phyloP scores from a whole-genome alignment of 2,113 vertebrate species.

The Petrocephalus zakoni region DNA sequence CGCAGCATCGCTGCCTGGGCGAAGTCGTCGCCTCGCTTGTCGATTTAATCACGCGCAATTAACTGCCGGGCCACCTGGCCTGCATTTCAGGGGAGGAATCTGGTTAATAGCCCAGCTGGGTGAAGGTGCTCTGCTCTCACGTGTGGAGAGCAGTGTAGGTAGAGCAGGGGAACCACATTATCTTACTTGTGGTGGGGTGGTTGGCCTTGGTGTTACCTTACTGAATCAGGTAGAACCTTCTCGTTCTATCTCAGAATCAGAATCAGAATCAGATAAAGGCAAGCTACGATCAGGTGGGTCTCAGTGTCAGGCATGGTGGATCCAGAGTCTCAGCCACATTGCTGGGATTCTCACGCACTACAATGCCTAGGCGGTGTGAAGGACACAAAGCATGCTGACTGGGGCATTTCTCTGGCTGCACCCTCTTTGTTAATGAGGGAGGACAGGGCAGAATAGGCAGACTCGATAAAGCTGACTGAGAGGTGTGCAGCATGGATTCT shows the following conservation, averaged over 20 bases:
- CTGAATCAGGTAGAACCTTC: background rate
- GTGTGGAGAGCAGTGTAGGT: background rate
- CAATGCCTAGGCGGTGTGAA: background rate
- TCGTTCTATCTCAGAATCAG: too few species aligned
- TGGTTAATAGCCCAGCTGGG: background rate
- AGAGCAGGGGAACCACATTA: background rate
- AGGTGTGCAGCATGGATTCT: too few species aligned
- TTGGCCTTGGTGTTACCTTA: background rate
- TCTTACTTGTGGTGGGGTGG: background rate
- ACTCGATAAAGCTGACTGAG: too few species aligned
- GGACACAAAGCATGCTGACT: background rate
- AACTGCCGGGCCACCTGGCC: too few species aligned
- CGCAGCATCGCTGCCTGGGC: constrained; percentile 12
- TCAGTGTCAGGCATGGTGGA: background rate
- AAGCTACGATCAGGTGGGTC: background rate
- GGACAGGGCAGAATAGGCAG: too few species aligned
- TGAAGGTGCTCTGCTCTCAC: background rate
- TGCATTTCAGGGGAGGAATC: background rate
- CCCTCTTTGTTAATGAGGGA: too few species aligned
- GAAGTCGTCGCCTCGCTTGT: too few species aligned
- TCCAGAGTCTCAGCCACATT: background rate
- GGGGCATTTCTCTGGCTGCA: too few species aligned
- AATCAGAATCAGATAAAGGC: background rate
- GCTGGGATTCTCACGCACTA: background rate
- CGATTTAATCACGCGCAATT: too few species aligned